Evolutionary conservation across 2,113 vertebrate species (phyloP), one percentile per base, ranked within the genome.

Genomic region (Noctilio leporinus): DNA sequence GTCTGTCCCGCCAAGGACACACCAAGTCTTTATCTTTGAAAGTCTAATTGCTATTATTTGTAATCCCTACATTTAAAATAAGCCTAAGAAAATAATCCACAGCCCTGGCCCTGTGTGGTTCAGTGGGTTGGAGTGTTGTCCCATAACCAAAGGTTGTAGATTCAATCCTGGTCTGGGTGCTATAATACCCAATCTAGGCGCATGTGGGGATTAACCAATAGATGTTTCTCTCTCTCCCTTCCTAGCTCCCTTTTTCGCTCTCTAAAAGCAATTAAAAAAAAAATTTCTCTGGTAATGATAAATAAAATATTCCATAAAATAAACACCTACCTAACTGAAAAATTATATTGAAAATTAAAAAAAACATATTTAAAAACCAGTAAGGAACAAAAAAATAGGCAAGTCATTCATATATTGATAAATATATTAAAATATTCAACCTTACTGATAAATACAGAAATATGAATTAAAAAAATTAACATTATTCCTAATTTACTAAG

Each of bases 301-400:
- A 82, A 69, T 11, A 81, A 45, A 76, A 77, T 80, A 76, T 1
- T 43, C 16, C 45, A 53, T 14, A 78, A 92, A 65, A 65, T 57
- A 80, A 75, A 91, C 92, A 49, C 26, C 53, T 22, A 81, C 20
- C 19, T 47, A 82, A 30, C 9, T 82, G 26, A 28, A 92, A 93
- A 96, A 76, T 53, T 86, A 86, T 53, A 94, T 20, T 92, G n/a
- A 80, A 94, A 86, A 75, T 43, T 26, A 81, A 81, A 91, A 93
- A 59, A 53, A 28, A 84, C 55, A 33, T 87, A 81, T 78, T 85
- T 89, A 51, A 92, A 94, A 93, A 67, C 35, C 0, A 96, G 57
- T 78, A 5, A 73, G 78, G 26, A 9, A 70, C 22, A 14, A 55
- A 86, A 89, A 86, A 89, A 90, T 73, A 86, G 51, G n/a, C 19